phyloP scores from a whole-genome alignment of 2,797 vertebrate genomes.

The Alosa sapidissima region DNA sequence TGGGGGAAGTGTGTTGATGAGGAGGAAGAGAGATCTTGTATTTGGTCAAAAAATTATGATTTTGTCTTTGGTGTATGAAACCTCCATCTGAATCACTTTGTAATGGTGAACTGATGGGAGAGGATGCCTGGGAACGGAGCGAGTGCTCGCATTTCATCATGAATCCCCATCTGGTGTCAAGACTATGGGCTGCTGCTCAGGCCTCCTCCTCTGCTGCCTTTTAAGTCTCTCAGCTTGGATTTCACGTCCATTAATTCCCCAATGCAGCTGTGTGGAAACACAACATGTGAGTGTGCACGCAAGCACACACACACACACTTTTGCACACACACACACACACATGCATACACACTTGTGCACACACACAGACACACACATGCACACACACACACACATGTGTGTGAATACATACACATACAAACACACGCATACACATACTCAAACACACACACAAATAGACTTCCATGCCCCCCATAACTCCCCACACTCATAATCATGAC shows the following conservation, averaged over 20 bases:
- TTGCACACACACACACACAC: slow-evolving; percentile 32
- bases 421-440: slow-evolving; percentile 30
- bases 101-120: slow-evolving; percentile 92
- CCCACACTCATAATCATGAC: slow-evolving; percentile 27
- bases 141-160: slow-evolving; percentile 94
- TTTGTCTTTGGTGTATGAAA: slow-evolving; percentile 78
- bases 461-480: not conserved
- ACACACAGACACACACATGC: slow-evolving; percentile 44
- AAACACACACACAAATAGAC: slow-evolving; percentile 38
- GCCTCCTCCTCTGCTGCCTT: slow-evolving; percentile 85
- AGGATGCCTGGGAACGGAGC: slow-evolving; percentile 94
- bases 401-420: slow-evolving; percentile 34
- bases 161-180: slow-evolving; percentile 98
- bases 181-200: slow-evolving; percentile 94
- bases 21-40: slow-evolving; percentile 57
- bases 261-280: slow-evolving; percentile 92
- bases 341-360: not conserved
- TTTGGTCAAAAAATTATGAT: slow-evolving; percentile 73
- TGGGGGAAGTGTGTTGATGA: not conserved
- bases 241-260: slow-evolving; percentile 93
- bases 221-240: slow-evolving; percentile 96
- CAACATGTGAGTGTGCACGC: slow-evolving; percentile 39
- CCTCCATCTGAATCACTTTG: slow-evolving; percentile 89
- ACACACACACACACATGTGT: slow-evolving; percentile 40
- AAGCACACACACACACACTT: slow-evolving; percentile 14